A percentile compares a stretch with the other conserved stretches of the same genome.
Conservation (phyloP, 2,888 invertebrate genomes). For the Watsonalla binaria region DNA sequence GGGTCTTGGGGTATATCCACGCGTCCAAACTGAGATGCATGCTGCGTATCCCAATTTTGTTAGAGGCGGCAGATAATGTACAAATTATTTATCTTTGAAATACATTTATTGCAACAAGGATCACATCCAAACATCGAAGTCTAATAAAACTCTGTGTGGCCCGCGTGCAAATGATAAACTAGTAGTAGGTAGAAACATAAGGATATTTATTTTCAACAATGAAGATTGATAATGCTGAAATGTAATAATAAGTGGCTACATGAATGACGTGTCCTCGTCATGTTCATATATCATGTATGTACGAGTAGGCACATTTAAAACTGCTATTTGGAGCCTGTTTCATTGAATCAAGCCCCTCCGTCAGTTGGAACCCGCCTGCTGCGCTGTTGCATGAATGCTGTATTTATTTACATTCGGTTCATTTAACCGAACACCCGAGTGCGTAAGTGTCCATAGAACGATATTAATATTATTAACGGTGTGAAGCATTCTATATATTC, state of each 20-base stretch:
- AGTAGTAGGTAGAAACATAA: background rate
- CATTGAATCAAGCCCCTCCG: constrained; percentile 66
- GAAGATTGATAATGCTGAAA: background rate
- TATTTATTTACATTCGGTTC: constrained; percentile 78
- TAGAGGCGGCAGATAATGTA: too few relatives aligned
- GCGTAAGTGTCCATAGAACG: constrained; percentile 48
- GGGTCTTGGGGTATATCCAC: too few relatives aligned
- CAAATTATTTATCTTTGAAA: too few relatives aligned
- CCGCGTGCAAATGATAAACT: too few relatives aligned
- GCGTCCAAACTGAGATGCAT: too few relatives aligned
- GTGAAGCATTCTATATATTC: constrained; percentile 12
- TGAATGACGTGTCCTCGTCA: background rate
- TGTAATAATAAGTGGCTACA: background rate
- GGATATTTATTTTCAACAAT: background rate
- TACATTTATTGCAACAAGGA: too few relatives aligned
- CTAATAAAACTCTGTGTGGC: too few relatives aligned
- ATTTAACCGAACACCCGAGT: constrained; percentile 70
- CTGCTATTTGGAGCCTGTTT: constrained; percentile 43
- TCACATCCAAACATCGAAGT: too few relatives aligned
- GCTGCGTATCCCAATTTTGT: too few relatives aligned
- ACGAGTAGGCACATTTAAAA: constrained; percentile 12
- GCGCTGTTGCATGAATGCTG: constrained; percentile 63
- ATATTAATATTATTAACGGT: constrained; percentile 35
- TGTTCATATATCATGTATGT: constrained; percentile 6
- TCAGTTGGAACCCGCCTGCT: constrained; percentile 50